Evolutionary conservation across 2,113 vertebrate species (phyloP).

Genomic region (Tichodroma muraria): DNA sequence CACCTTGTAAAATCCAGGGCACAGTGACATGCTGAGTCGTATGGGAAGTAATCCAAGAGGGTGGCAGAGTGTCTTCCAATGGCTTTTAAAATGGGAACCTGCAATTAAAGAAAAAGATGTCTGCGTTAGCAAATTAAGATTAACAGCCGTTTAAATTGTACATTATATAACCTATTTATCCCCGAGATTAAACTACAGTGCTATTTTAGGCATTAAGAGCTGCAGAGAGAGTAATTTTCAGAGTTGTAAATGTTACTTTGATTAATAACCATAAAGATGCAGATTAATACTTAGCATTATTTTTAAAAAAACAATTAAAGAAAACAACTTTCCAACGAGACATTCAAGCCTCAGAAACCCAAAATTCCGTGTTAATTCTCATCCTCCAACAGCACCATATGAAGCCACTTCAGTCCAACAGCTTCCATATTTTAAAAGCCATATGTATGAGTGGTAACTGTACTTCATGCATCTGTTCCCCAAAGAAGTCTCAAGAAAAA

Average conservation of each 20-base stretch:
- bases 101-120: neutral
- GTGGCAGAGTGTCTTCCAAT: conserved; percentile 23
- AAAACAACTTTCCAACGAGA: neutral
- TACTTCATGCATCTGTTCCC: conserved; percentile 51
- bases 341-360: neutral
- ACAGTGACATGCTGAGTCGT: conserved; percentile 32
- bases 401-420: conserved; percentile 58
- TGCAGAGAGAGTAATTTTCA: neutral
- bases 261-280: neutral
- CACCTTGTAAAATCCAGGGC: conserved; percentile 26
- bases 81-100: conserved; percentile 57
- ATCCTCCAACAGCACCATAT: conserved; percentile 44
- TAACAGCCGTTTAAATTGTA: neutral
- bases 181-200: neutral
- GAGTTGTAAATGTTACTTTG: neutral
- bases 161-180: neutral
- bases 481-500: conserved; percentile 50
- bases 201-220: neutral
- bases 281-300: neutral
- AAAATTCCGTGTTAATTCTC: neutral
- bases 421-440: conserved; percentile 58
- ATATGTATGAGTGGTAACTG: conserved; percentile 50
- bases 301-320: neutral
- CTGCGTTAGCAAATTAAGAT: neutral
- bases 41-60: conserved; percentile 44